A percentile compares a stretch with the other conserved stretches of the same genome.
Evolutionary conservation across 30 jellyfish, hydroid and myxozoan species (phyloP).

Genomic region (Hydractinia symbiolongicarpus): DNA sequence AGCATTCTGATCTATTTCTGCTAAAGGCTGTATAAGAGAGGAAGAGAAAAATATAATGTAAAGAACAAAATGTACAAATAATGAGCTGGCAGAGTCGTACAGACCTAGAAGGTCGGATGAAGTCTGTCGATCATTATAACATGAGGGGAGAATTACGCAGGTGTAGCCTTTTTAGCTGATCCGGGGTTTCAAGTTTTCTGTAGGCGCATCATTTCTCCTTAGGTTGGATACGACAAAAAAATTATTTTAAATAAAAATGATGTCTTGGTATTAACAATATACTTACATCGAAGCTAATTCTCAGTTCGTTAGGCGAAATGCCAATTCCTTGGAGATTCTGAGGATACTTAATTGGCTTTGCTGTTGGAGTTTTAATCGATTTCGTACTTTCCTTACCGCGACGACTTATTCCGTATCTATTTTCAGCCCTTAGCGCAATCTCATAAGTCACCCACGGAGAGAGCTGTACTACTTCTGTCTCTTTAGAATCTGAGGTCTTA

Average conservation of each 20-base stretch:
- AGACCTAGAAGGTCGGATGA: too few species aligned
- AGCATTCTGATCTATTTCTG: slow-evolving; percentile 62
- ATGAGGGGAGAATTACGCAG: too few species aligned
- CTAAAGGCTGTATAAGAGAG: slow-evolving; percentile 41
- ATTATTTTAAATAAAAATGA: too few species aligned
- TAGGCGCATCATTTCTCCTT: too few species aligned
- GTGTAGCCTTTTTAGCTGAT: too few species aligned
- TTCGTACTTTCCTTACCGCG: slow-evolving; percentile 81
- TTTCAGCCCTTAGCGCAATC: slow-evolving; percentile 71
- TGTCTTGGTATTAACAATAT: too few species aligned
- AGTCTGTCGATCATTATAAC: too few species aligned
- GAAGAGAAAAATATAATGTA: background rate
- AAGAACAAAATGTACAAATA: background rate
- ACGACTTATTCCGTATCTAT: slow-evolving; percentile 80
- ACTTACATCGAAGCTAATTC: slow-evolving; percentile 71
- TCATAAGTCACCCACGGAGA: slow-evolving; percentile 92
- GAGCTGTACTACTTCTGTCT: slow-evolving; percentile 47
- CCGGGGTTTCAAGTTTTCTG: too few species aligned
- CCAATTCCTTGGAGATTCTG: slow-evolving; percentile 59
- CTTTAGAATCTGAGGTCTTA: slow-evolving; percentile 48
- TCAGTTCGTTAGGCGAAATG: slow-evolving; percentile 85
- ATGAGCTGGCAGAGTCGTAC: too few species aligned
- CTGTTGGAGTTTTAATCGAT: slow-evolving; percentile 76
- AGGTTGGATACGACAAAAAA: too few species aligned
- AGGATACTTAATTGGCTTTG: slow-evolving; percentile 79